Conservation (phyloP, 2,888 invertebrate genomes). For the Leucozona laternaria region DNA sequence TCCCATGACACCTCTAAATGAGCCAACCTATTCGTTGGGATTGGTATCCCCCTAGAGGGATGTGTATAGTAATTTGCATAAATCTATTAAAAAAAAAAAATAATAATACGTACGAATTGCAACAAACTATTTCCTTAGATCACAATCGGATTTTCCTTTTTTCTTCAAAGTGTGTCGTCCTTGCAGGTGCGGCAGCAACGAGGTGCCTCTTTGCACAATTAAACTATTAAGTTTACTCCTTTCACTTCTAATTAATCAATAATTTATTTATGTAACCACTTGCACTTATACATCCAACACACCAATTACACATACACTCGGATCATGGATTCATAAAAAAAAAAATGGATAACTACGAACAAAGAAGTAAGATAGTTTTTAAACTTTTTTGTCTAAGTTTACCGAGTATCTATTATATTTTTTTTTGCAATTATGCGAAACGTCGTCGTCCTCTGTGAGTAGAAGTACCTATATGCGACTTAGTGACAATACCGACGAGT, state of each 20-base stretch:
- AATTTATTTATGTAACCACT: constrained; percentile 76
- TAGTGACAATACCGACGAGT: constrained; percentile 65
- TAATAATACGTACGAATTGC: constrained; percentile 50
- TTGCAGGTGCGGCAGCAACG: constrained; percentile 38
- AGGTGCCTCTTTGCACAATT: constrained; percentile 49
- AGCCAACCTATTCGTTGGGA: background rate
- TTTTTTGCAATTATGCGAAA: constrained; percentile 57
- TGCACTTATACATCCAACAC: constrained; percentile 68
- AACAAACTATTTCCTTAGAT: constrained; percentile 37
- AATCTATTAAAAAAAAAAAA: constrained; percentile 17
- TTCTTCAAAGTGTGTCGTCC: constrained; percentile 31
- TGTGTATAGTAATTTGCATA: constrained; percentile 25
- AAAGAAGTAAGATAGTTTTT: constrained; percentile 29
- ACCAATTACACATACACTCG: constrained; percentile 43
- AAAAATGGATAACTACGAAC: constrained; percentile 56
- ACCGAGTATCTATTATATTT: constrained; percentile 30
- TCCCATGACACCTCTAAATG: constrained; percentile 30
- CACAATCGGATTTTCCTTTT: constrained; percentile 35
- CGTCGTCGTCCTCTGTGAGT: constrained; percentile 51
- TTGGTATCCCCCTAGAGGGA: constrained; percentile 20
- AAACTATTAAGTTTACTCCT: constrained; percentile 61
- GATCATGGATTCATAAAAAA: constrained; percentile 40
- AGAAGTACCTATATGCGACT: constrained; percentile 59
- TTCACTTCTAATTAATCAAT: constrained; percentile 75
- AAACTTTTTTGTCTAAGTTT: constrained; percentile 36